phyloP scores from a whole-genome alignment of 2,797 vertebrate genomes.

The Lagocephalus sceleratus region DNA sequence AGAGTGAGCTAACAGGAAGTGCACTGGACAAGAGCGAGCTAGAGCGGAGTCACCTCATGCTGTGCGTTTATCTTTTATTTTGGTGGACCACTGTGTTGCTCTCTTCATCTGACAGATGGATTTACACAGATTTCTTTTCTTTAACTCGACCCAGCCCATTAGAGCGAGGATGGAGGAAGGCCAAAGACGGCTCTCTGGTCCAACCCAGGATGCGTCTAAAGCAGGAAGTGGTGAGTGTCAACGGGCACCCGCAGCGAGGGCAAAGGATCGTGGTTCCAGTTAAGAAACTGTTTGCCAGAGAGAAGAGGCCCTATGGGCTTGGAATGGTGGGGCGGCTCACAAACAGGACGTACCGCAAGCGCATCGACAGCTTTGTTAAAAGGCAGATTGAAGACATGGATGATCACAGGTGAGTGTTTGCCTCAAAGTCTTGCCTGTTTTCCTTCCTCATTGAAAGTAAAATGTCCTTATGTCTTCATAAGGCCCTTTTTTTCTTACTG shows the following conservation, averaged over 20 bases:
- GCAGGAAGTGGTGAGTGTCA: constrained; percentile 89
- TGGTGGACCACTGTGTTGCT: not conserved
- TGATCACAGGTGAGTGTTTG: constrained; percentile 83
- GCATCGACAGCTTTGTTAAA: constrained; percentile 92
- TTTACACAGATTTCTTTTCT: not conserved
- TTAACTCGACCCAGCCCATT: constrained; percentile 78
- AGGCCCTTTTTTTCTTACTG: constrained; percentile 98
- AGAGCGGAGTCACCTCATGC: constrained; percentile 92
- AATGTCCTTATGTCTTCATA: constrained; percentile 7
- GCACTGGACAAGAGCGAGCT: constrained; percentile 87
- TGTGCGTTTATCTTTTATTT: constrained; percentile 72
- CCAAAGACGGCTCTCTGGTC: constrained; percentile 75
- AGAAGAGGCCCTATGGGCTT: constrained; percentile 94
- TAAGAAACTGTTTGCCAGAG: constrained; percentile 89
- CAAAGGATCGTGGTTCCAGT: constrained; percentile 89
- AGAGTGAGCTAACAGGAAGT: constrained; percentile 85
- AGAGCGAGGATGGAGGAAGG: constrained; percentile 94
- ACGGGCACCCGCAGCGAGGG: constrained; percentile 81
- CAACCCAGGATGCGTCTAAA: constrained; percentile 88
- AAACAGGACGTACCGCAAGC: constrained; percentile 94
- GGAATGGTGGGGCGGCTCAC: constrained; percentile 96
- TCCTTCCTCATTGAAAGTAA: not conserved
- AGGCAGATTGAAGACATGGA: constrained; percentile 98
- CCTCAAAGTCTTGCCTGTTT: not conserved
- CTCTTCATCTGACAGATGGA: not conserved